Conservation (phyloP, 2,888 invertebrate species). For the Caenorhabditis sp. region DNA sequence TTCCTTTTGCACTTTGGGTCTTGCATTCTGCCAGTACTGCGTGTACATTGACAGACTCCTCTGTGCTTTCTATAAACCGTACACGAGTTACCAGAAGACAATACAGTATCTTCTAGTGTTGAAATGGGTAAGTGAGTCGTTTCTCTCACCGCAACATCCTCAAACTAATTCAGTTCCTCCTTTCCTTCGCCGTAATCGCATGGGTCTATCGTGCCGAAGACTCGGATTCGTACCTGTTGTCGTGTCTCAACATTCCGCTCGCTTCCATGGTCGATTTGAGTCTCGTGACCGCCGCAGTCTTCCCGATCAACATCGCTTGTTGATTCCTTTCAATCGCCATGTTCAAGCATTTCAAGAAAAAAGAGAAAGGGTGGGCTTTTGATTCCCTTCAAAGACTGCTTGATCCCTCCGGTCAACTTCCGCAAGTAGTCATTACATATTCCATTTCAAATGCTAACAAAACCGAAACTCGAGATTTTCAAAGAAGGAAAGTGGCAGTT, state of each 20-base stretch:
- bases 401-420: background rate
- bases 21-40: conserved; percentile 48
- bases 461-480: too few relatives aligned
- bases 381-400: background rate
- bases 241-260: conserved; percentile 43
- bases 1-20: conserved; percentile 34
- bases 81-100: conserved; percentile 28
- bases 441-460: too few relatives aligned
- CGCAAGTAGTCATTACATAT: background rate
- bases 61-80: conserved; percentile 42
- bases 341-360: conserved; percentile 47
- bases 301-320: conserved; percentile 46
- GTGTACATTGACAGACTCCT: conserved; percentile 51
- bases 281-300: conserved; percentile 29
- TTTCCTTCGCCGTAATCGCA: conserved; percentile 10
- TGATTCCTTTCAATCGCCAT: conserved; percentile 40
- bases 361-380: conserved; percentile 26
- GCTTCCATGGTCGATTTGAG: conserved; percentile 40
- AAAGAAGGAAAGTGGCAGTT: too few relatives aligned
- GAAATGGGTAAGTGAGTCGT: conserved; percentile 42
- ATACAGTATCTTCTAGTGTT: conserved; percentile 16
- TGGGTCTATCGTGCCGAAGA: conserved; percentile 47
- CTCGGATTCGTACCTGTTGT: conserved; percentile 39
- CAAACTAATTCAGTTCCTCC: conserved; percentile 41
- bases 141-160: background rate